Conservation (phyloP, 2,888 invertebrate genomes). For the Coelogynopora nodosa region DNA sequence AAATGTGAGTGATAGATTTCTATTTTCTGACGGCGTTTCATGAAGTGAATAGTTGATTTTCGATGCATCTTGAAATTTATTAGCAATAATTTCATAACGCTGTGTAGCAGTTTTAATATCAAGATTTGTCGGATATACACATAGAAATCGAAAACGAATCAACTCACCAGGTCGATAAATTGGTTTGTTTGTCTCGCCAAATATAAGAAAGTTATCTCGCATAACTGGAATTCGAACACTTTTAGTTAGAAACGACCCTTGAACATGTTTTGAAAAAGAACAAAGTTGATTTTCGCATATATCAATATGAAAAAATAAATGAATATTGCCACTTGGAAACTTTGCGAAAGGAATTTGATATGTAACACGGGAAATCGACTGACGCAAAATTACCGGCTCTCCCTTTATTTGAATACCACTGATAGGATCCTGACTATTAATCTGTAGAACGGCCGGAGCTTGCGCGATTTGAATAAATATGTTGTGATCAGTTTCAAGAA, state of each 20-base stretch:
- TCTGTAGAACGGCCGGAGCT: neutral
- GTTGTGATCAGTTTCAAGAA: conserved; percentile 33
- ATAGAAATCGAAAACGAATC: conserved; percentile 33
- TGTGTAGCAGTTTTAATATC: neutral
- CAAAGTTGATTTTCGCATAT: neutral
- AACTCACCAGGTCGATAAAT: conserved; percentile 53
- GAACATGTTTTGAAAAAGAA: neutral
- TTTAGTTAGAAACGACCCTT: neutral
- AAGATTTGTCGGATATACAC: conserved; percentile 34
- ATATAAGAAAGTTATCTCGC: conserved; percentile 49
- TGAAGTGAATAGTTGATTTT: neutral
- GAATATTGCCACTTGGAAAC: neutral
- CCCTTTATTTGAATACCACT: neutral
- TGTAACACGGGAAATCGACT: neutral
- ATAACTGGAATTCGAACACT: neutral
- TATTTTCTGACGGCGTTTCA: neutral
- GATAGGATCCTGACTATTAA: neutral
- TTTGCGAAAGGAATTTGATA: conserved; percentile 1
- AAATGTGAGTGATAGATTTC: conserved; percentile 46
- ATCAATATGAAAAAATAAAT: neutral
- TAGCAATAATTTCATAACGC: neutral
- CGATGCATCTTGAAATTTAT: neutral
- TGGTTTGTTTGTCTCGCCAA: conserved; percentile 54
- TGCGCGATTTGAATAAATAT: neutral
- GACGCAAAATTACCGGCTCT: neutral